Evolutionary conservation across 2,797 vertebrate species (phyloP).

Genomic region (Acropternis orthonyx): DNA sequence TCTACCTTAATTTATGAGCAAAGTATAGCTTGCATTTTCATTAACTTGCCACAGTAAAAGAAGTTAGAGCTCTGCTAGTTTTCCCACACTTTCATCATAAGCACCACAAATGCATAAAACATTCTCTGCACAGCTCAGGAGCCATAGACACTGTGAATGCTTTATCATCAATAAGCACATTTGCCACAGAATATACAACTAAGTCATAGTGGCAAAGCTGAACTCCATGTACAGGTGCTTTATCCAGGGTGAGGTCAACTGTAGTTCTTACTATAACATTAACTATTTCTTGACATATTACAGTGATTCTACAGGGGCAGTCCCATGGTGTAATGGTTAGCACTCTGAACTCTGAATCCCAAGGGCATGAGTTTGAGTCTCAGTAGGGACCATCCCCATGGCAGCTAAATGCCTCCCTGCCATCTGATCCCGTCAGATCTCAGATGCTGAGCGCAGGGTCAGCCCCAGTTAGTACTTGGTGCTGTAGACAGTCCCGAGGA

Average conservation of each 20-base stretch:
- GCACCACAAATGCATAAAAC: background rate
- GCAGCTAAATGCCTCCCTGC: too few relatives aligned
- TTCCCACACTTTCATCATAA: background rate
- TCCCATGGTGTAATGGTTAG: too few relatives aligned
- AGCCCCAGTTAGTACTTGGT: too few relatives aligned
- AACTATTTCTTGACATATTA: background rate
- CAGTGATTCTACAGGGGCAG: conserved; percentile 12
- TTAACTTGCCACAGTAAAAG: background rate
- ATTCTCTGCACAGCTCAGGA: background rate
- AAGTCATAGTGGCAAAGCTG: background rate
- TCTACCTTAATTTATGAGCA: background rate
- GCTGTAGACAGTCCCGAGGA: too few relatives aligned
- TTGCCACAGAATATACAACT: background rate
- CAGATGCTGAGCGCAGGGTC: too few relatives aligned
- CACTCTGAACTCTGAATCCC: too few relatives aligned
- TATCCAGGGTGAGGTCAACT: background rate
- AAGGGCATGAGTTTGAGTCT: too few relatives aligned
- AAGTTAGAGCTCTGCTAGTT: background rate
- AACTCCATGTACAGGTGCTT: background rate
- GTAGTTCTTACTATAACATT: background rate
- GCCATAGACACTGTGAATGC: background rate
- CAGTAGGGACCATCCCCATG: too few relatives aligned
- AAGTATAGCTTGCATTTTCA: background rate
- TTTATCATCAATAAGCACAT: background rate
- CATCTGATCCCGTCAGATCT: too few relatives aligned